Base-by-base conservation (phyloP, 2,888 invertebrate species). In the Ischnura elegans region DNA sequence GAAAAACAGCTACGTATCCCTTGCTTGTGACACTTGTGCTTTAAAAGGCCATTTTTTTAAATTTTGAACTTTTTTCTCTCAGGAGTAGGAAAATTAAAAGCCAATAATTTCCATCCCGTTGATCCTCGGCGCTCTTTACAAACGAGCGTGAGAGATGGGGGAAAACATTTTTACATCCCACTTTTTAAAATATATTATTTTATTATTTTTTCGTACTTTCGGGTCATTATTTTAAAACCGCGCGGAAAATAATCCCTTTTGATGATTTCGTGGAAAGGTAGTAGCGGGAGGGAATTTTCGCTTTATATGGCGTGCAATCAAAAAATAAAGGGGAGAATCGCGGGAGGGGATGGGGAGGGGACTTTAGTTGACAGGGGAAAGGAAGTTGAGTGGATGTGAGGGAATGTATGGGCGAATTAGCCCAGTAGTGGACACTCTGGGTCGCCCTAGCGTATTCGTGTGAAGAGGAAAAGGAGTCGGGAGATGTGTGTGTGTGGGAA, bases 191-290 rank as follows among this genome's bases (percentile, higher is more conserved):
- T n/a, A n/a, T n/a, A n/a, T n/a, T n/a, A n/a, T n/a, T n/a, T n/a
- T n/a, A n/a, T n/a, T n/a, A n/a, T n/a, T n/a, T n/a, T n/a, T n/a
- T n/a, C n/a, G n/a, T n/a, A n/a, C n/a, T n/a, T 36, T 51, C 51
- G 10, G 76, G 76, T 29, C 76, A 76, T 76, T 36, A 76, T 76
- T 76, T 76, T 25, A 76, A 76, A 76, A 76, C 76, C 76, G 76
- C 76, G 76, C 76, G 76, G 29, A 61, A 61, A 61, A 61, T 61
- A 61, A 61, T 61, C n/a, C 25, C 61, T 61, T 61, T 61, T 61
- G 76, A 76, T 76, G 76, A 76, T 76, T 29, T 36, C 76, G 76
- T 25, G 36, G 36, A 61, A 51, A 51, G 16, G 47, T 47, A 47
- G 21, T 36, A 36, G 36, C 10, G 3, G 76, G 21, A 29, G 36